These are phyloP conservation scores for Scomberomorus guttatus DNA, from an alignment of 2,797 vertebrate species.

Conservation along the genomic window DNA sequence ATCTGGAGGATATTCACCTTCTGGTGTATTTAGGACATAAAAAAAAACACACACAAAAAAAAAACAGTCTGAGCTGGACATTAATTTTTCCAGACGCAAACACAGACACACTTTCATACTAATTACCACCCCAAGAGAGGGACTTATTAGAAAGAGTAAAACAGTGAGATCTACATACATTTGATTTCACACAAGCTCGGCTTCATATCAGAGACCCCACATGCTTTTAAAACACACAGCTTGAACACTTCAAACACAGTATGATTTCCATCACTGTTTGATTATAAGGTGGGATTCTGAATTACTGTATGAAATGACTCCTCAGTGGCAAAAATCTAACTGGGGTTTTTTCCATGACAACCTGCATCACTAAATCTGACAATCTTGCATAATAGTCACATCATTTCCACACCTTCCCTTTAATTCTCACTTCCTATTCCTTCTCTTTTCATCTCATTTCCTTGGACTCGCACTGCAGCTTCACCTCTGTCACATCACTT, in stretches of 20 bases:
- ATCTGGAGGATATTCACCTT: constrained; percentile 22
- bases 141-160: not conserved
- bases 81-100: not conserved
- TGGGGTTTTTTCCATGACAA: constrained; percentile 38
- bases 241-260: constrained; percentile 21
- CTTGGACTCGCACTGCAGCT: constrained; percentile 50
- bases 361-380: constrained; percentile 30
- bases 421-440: constrained; percentile 58
- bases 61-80: constrained; percentile 3
- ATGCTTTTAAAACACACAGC: constrained; percentile 10
- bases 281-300: constrained; percentile 3
- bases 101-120: not conserved
- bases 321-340: not conserved
- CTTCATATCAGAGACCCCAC: constrained; percentile 12
- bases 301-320: constrained; percentile 1
- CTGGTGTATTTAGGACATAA: constrained; percentile 29
- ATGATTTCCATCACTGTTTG: constrained; percentile 25
- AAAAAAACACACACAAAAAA: too few relatives aligned
- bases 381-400: constrained; percentile 21
- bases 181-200: constrained; percentile 6
- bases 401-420: constrained; percentile 51
- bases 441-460: constrained; percentile 54
- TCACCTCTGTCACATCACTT: constrained; percentile 76
- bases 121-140: constrained; percentile 8
- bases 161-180: not conserved